Evolutionary conservation across 2,797 vertebrate genomes (phyloP).

Genomic region (Poeciliopsis infans): DNA sequence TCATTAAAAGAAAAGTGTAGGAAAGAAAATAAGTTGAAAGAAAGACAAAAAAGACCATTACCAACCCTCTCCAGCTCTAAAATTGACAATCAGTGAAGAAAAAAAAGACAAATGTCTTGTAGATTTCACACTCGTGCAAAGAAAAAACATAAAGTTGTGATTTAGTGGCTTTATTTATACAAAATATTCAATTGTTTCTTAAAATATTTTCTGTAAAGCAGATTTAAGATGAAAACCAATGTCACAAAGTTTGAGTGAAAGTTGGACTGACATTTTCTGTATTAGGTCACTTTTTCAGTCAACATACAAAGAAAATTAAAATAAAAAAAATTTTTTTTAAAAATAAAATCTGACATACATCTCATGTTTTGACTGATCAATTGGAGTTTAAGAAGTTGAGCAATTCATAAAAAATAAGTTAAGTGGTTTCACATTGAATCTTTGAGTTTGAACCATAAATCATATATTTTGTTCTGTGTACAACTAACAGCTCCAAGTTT

Average conservation of each 20-base stretch:
- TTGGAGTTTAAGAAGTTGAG: not conserved
- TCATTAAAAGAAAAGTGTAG: not conserved
- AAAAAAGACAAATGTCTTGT: not conserved
- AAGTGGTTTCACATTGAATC: not conserved
- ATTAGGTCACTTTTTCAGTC: constrained; percentile 2
- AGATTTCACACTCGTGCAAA: not conserved
- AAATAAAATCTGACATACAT: not conserved
- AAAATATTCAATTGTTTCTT: constrained; percentile 44
- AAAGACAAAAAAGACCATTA: not conserved
- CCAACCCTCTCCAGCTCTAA: not conserved
- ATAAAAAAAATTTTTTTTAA: not conserved
- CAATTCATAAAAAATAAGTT: not conserved
- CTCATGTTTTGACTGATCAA: not conserved
- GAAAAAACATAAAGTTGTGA: constrained; percentile 1
- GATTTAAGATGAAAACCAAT: constrained; percentile 11
- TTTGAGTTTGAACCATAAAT: not conserved
- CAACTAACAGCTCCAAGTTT: not conserved
- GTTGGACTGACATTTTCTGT: not conserved
- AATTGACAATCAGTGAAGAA: not conserved
- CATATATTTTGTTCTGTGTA: not conserved
- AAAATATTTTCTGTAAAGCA: constrained; percentile 2
- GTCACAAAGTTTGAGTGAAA: constrained; percentile 19
- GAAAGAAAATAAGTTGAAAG: no score
- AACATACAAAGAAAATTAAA: constrained; percentile 18
- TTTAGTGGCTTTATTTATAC: constrained; percentile 41